Percentiles rank a stretch among this genome's conserved stretches.
These are phyloP conservation scores for Drosophila dives DNA, from an alignment of 2,888 invertebrate species.

Conservation along the genomic window DNA sequence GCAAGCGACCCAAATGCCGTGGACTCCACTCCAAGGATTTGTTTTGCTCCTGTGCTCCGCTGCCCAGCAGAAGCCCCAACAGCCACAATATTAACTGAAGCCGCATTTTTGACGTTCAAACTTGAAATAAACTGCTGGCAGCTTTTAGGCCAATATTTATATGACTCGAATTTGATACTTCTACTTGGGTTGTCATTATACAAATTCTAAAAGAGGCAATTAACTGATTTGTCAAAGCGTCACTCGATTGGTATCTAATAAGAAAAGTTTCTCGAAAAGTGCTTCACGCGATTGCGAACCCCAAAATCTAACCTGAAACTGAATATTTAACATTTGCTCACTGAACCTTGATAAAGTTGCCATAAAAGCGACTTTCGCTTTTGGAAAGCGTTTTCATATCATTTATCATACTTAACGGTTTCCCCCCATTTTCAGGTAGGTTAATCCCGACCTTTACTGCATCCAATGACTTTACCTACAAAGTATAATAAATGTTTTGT, in stretches of 20 bases:
- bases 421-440: conserved; percentile 1
- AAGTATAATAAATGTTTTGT: background rate
- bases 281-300: conserved; percentile 33
- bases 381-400: conserved; percentile 57
- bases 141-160: conserved; percentile 37
- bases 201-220: conserved; percentile 51
- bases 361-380: conserved; percentile 61
- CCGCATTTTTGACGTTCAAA: conserved; percentile 34
- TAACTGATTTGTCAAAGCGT: conserved; percentile 78
- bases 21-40: conserved; percentile 43
- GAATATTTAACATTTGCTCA: conserved; percentile 47
- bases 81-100: conserved; percentile 25
- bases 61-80: conserved; percentile 32
- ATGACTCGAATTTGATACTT: conserved; percentile 24
- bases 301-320: conserved; percentile 12
- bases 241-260: conserved; percentile 73
- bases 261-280: conserved; percentile 59
- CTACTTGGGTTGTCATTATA: conserved; percentile 1
- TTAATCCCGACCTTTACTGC: background rate
- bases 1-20: conserved; percentile 63
- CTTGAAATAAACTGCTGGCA: conserved; percentile 40
- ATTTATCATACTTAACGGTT: conserved; percentile 34
- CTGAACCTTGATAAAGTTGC: conserved; percentile 73
- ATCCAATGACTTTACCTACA: background rate
- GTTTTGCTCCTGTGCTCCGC: conserved; percentile 23